These are phyloP conservation scores for Corythaixoides concolor DNA, from an alignment of 2,113 vertebrate genomes.

Conservation along the genomic window DNA sequence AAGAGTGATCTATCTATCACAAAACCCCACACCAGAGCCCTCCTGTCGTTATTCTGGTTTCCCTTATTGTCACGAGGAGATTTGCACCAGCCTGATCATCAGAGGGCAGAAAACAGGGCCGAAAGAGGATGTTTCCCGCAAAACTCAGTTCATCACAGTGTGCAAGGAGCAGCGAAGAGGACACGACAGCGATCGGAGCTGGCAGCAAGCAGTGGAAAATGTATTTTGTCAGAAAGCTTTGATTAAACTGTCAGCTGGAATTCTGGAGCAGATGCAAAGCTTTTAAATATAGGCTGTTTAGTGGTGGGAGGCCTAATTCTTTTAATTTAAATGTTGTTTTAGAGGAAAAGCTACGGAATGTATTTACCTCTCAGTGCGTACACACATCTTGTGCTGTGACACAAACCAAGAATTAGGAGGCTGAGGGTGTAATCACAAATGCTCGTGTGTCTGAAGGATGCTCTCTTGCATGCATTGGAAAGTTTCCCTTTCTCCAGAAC, in stretches of 20 bases:
- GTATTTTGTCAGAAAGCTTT: not conserved
- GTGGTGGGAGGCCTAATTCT: not conserved
- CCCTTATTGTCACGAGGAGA: not conserved
- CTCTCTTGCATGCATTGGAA: not conserved
- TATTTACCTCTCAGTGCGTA: not conserved
- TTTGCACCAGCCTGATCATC: not conserved
- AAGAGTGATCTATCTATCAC: not conserved
- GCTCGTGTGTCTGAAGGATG: not conserved
- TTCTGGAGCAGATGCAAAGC: not conserved
- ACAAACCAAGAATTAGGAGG: not conserved
- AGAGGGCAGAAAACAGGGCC: not conserved
- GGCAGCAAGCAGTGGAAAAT: not conserved
- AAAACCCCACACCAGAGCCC: not conserved
- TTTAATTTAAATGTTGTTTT: not conserved
- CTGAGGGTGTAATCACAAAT: not conserved
- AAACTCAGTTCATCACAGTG: not conserved
- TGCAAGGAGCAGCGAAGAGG: not conserved
- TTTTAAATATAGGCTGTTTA: not conserved
- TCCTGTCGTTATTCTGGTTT: not conserved
- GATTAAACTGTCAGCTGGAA: slow-evolving; percentile 11
- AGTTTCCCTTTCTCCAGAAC: not conserved
- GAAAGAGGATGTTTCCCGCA: not conserved
- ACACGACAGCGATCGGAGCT: not conserved
- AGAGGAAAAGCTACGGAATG: not conserved
- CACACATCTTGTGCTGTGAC: not conserved